phyloP scores from a whole-genome alignment of 1,140 invertebrate species.

The Epicauta chinensis region DNA sequence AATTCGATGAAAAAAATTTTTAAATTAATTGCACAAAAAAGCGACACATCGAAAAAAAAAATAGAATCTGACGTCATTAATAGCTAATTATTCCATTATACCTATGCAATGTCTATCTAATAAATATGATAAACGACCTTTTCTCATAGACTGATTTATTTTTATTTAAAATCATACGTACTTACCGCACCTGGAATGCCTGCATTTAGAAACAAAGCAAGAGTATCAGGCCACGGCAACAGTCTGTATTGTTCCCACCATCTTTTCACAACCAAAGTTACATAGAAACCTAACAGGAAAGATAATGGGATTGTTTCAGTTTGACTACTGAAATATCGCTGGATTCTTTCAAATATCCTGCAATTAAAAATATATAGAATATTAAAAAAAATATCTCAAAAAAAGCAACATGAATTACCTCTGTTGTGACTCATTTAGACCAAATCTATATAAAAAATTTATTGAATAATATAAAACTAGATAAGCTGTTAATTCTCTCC shows the following conservation, averaged over 20 bases:
- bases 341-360: conserved; percentile 76
- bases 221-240: conserved; percentile 84
- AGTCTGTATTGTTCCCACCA: conserved; percentile 92
- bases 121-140: too few relatives aligned
- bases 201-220: conserved; percentile 83
- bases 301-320: conserved; percentile 85
- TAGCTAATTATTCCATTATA: too few relatives aligned
- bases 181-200: conserved; percentile 85
- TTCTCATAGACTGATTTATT: too few relatives aligned
- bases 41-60: too few relatives aligned
- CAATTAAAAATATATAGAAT: neutral
- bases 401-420: conserved; percentile 53
- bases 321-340: conserved; percentile 72
- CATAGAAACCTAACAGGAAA: conserved; percentile 92
- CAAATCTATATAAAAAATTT: conserved; percentile 83
- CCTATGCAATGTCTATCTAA: too few relatives aligned
- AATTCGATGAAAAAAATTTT: too few relatives aligned
- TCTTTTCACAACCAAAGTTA: conserved; percentile 80
- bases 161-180: conserved; percentile 35
- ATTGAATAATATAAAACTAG: conserved; percentile 79
- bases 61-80: too few relatives aligned
- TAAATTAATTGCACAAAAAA: too few relatives aligned
- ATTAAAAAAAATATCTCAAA: too few relatives aligned
- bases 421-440: conserved; percentile 73
- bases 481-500: conserved; percentile 88